phyloP scores from a whole-genome alignment of 2,797 vertebrate genomes.

The Acestrorhynchus altus region DNA sequence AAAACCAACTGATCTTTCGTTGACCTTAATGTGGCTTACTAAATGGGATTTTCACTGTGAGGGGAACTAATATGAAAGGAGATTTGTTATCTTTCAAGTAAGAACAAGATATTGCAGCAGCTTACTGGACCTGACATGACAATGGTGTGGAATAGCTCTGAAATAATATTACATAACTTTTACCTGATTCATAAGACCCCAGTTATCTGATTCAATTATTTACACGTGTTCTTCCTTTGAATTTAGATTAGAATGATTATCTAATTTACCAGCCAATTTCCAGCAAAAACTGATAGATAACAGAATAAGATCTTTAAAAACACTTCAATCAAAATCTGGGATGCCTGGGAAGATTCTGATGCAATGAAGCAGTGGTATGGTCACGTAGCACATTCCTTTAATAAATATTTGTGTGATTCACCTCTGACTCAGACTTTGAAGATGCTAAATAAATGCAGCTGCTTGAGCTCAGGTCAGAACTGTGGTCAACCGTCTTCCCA shows the following conservation, averaged over 20 bases:
- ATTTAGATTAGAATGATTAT: not conserved
- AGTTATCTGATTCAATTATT: not conserved
- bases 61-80: slow-evolving; percentile 49
- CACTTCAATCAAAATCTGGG: not conserved
- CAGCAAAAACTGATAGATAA: not conserved
- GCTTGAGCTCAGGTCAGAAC: slow-evolving; percentile 43
- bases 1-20: slow-evolving; percentile 53
- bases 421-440: slow-evolving; percentile 16
- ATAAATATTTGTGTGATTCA: not conserved
- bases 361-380: not conserved
- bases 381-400: not conserved
- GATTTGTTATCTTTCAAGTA: slow-evolving; percentile 61
- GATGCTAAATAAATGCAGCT: slow-evolving; percentile 47
- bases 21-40: slow-evolving; percentile 56
- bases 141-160: slow-evolving; percentile 8
- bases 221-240: not conserved
- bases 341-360: not conserved
- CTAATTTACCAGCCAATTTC: not conserved
- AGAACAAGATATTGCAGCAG: slow-evolving; percentile 57
- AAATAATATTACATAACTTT: slow-evolving; percentile 38
- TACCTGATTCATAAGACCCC: not conserved
- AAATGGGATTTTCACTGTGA: slow-evolving; percentile 65
- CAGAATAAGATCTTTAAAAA: not conserved
- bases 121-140: slow-evolving; percentile 11
- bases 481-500: slow-evolving; percentile 27